A percentile compares a stretch with the other conserved stretches of the same genome.
Conservation (phyloP, 2,113 vertebrate species). For the Phalacrocorax brasilianus region DNA sequence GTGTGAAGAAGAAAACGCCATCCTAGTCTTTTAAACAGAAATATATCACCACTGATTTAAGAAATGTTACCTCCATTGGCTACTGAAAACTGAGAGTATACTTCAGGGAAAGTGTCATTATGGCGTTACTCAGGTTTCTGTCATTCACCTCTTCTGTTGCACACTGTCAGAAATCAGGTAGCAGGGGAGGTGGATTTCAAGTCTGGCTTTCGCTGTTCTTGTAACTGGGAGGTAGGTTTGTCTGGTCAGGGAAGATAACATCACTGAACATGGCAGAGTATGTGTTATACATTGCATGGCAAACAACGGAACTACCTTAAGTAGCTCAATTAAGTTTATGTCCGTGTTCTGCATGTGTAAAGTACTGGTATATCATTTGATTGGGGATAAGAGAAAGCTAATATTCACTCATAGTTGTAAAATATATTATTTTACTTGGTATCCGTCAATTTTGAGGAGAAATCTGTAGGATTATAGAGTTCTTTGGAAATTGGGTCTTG, state of each 20-base stretch:
- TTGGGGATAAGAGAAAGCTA: neutral
- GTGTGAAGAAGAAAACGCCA: neutral
- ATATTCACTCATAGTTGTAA: neutral
- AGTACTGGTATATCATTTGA: neutral
- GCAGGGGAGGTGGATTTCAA: neutral
- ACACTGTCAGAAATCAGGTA: neutral
- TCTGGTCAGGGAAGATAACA: neutral
- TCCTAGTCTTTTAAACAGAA: neutral
- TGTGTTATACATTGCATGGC: neutral
- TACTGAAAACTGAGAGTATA: neutral
- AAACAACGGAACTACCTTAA: neutral
- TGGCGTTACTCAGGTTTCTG: neutral
- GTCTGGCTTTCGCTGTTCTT: neutral
- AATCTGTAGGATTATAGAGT: neutral
- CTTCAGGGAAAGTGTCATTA: neutral
- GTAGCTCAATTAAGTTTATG: neutral
- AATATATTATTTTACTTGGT: neutral
- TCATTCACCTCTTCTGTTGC: neutral
- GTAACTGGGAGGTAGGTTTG: neutral
- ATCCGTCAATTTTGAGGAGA: neutral
- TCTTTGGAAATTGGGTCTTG: neutral
- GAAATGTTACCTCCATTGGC: neutral
- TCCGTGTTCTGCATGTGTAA: neutral
- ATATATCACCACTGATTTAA: neutral
- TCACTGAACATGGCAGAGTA: neutral